These are phyloP conservation scores for Aricia agestis DNA, from an alignment of 1,140 invertebrate genomes.

Conservation along the genomic window DNA sequence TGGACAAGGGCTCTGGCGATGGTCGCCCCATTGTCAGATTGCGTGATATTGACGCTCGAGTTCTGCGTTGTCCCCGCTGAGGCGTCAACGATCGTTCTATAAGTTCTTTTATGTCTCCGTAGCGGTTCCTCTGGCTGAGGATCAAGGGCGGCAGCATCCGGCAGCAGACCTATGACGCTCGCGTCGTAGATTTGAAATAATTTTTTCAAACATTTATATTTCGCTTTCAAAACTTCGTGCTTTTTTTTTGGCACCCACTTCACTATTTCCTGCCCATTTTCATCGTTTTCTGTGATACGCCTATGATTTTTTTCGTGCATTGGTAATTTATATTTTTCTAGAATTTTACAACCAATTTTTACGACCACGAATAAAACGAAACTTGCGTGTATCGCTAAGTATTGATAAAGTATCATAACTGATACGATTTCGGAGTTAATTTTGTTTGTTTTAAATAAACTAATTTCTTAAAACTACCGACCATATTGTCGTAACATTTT, in stretches of 20 bases:
- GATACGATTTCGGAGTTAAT: constrained; percentile 31
- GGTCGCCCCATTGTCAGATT: constrained; percentile 29
- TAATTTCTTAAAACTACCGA: constrained; percentile 30
- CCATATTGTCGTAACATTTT: constrained; percentile 54
- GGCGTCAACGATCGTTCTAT: constrained; percentile 51
- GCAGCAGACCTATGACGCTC: constrained; percentile 58
- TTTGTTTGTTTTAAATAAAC: constrained; percentile 37
- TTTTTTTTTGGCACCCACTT: constrained; percentile 71
- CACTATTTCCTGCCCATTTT: constrained; percentile 40
- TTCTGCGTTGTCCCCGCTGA: constrained; percentile 44
- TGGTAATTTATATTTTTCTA: constrained; percentile 27
- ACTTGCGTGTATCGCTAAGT: constrained; percentile 54
- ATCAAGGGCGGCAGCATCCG: constrained; percentile 37
- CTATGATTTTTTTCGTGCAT: constrained; percentile 52
- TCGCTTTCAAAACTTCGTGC: constrained; percentile 63
- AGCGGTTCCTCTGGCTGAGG: constrained; percentile 26
- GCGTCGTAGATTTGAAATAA: constrained; percentile 67
- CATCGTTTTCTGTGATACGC: constrained; percentile 50
- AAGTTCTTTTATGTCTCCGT: constrained; percentile 42
- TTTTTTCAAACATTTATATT: constrained; percentile 68
- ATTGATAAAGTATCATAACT: constrained; percentile 63
- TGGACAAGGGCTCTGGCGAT: constrained; percentile 41
- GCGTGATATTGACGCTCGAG: constrained; percentile 34
- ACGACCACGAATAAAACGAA: constrained; percentile 42
- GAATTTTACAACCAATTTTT: constrained; percentile 47